Conservation (phyloP, 2,113 vertebrate genomes). For the Smithornis capensis region DNA sequence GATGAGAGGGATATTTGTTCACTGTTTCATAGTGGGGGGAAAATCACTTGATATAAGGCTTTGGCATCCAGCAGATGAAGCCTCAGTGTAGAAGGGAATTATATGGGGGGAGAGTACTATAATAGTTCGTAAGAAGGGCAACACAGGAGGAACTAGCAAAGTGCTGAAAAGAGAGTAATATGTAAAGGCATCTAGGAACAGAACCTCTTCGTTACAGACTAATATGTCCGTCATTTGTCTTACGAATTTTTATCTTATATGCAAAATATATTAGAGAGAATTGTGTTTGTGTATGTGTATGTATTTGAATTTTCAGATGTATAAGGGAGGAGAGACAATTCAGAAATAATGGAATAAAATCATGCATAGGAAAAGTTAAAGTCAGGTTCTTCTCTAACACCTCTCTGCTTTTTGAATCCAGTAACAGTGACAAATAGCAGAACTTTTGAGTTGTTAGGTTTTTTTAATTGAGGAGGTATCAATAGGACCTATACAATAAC, state of each 20-base stretch:
- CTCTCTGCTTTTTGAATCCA: background rate
- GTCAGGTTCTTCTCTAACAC: background rate
- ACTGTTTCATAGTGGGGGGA: rapidly evolving
- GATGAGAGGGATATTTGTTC: background rate
- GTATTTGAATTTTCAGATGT: background rate
- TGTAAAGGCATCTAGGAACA: background rate
- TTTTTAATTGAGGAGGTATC: background rate
- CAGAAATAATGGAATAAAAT: background rate
- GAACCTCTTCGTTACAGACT: background rate
- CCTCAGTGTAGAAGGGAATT: background rate
- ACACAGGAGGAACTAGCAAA: background rate
- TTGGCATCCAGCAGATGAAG: background rate
- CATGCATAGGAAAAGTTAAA: background rate
- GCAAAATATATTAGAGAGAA: background rate
- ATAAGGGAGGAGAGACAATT: background rate
- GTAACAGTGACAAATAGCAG: background rate
- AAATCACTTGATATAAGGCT: background rate
- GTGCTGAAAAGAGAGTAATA: background rate
- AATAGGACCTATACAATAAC: background rate
- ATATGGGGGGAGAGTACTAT: background rate
- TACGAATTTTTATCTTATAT: background rate
- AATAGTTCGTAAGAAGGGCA: background rate
- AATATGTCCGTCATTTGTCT: background rate
- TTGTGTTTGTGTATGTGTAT: background rate
- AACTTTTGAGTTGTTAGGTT: background rate